Evolutionary conservation across 2,113 vertebrate genomes (phyloP), one percentile per base, ranked within the genome.

Genomic region (Strigops habroptila): DNA sequence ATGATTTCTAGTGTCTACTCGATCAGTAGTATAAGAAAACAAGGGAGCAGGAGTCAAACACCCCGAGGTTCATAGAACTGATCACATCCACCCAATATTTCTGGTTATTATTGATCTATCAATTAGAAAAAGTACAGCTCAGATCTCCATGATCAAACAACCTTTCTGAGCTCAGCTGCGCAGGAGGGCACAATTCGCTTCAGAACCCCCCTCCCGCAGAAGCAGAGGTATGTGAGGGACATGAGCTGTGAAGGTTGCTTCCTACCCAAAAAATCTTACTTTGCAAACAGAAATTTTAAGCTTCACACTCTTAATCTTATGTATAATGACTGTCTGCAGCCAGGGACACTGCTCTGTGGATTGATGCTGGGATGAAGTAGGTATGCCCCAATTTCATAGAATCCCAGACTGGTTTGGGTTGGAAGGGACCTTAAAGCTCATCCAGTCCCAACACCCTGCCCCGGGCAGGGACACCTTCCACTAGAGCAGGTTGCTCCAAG

Each of bases 401-500:
- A 25, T 57, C 35, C 6, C 33, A 28, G 53, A 14, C 21, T 15
- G 27, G 12, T 76, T 91, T 81, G 41, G 31, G 15, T 70, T 70
- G 43, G 27, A 57, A 86, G 5, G 18, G 13, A 25, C 27, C 43
- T 57, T 30, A 70, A 69, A 82, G 11, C 9, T 12, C 27, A 44
- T 9, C 35, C 9, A 2, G 1, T 37, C 7, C 28, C 39, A 25
- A 22, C 2, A 8, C 23, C 7, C 14, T 53, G 30, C 75, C 17
- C 6, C 10, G 21, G 49, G n/a, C 14, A 27, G 18, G 37, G 53
- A 53, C 25, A 22, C 18, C 27, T 76, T 30, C 18, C 49, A 76
- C 19, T 5, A 0, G 0, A 23, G 35, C 77, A 51, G 33, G 19
- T 0, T 44, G 49, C 28, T 76, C 77, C 63, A 49, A 63, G 41